Base-by-base conservation (phyloP, 2,888 invertebrate species). In the Desoria tigrina region DNA sequence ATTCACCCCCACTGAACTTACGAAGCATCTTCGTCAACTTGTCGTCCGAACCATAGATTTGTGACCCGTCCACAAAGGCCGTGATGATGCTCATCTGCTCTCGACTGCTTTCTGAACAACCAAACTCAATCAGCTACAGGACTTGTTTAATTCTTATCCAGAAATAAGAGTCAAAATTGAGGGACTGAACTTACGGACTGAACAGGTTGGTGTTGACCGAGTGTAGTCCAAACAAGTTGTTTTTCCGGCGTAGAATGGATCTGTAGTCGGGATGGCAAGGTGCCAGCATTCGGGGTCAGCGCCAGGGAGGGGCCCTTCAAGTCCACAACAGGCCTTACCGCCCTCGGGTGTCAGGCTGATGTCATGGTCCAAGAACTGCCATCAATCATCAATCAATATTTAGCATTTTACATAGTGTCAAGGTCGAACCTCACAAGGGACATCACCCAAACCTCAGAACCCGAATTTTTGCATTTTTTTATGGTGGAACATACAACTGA, bases 61-160 rank as follows among this genome's bases (percentile, higher is more conserved):
- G 55, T 1, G 74, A 74, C 0, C 53, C 68, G 59, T 76, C 76
- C 61, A 76, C 68, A 58, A 54, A 74, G 4, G 71, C 69, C 11
- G 76, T 74, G 62, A 67, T 71, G 7, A 60, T 53, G 55, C 73
- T 76, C 42, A 69, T 67, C 53, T 76, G 76, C 49, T 74, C 63
- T 56, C 74, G 64, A 16, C 50, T 51, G 28, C 72, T 71, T 26
- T 16, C 51, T 27, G 23, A 26, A 7, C 9, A 32, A 32, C 4
- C 32, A 32, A 32, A 32, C 32, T 32, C 32, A 4, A 32, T 32
- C 7, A 21, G 4, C 21, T 51, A 6, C 6, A 51, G 24, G 23
- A 14, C 18, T 3, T 6, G 16, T 4, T 14, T 28, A 27, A 4
- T 55, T 32, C 37, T 32, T 32, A 24, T 24, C 51, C 7, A 18